Percentiles rank a stretch among this genome's conserved stretches.
Conservation (phyloP, 2,797 vertebrate species). For the Sebastes variabilis region DNA sequence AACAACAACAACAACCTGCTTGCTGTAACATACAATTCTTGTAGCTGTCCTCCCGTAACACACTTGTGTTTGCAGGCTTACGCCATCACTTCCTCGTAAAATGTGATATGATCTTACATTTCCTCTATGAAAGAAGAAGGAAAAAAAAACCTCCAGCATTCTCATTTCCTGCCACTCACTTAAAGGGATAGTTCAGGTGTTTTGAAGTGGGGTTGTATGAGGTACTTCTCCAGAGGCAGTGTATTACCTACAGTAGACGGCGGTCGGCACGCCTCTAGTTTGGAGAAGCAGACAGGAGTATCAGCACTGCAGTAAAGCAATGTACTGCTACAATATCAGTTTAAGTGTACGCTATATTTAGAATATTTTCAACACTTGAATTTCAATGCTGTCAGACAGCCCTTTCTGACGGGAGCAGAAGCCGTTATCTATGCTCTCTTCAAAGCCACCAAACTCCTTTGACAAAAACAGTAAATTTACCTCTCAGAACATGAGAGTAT, state of each 20-base stretch:
- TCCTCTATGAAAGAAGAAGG: constrained; percentile 16
- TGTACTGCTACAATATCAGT: background rate
- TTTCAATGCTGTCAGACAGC: background rate
- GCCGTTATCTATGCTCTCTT: background rate
- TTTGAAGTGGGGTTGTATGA: background rate
- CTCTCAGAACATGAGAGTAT: too few species aligned
- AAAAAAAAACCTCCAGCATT: constrained; percentile 15
- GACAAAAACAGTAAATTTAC: background rate
- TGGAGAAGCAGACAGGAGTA: too few species aligned
- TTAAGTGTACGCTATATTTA: background rate
- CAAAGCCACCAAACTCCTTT: background rate
- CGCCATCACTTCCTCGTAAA: constrained; percentile 55
- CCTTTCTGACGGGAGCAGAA: background rate
- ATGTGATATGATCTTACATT: constrained; percentile 55
- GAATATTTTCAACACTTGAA: background rate
- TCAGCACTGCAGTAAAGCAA: too few species aligned
- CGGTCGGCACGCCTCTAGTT: too few species aligned
- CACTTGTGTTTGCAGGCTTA: constrained; percentile 62
- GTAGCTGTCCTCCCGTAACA: constrained; percentile 75
- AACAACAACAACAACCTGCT: constrained; percentile 51
- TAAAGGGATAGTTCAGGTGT: background rate
- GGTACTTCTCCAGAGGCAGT: background rate
- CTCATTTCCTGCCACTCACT: constrained; percentile 58
- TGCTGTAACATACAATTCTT: constrained; percentile 74
- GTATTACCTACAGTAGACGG: too few species aligned